Base-by-base conservation (phyloP, 2,113 vertebrate genomes). In the Puma concolor region DNA sequence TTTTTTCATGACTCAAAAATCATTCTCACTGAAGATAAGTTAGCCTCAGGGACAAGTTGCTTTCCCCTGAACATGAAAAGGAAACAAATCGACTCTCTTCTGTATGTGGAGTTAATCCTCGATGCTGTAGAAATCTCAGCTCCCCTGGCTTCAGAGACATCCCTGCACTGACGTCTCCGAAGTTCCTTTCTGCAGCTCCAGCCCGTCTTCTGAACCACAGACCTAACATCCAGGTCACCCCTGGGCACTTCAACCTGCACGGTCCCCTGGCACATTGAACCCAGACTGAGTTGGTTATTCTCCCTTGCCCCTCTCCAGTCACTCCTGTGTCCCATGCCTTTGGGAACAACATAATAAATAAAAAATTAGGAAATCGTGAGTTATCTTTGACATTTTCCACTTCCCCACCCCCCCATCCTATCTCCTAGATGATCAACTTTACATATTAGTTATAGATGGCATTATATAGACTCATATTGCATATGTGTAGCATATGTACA, bases 1-100 rank as follows among this genome's bases (percentile, higher is more conserved):
- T 17, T 77, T 16, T 44, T 93, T 95, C 95, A 13, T 92, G 23
- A 87, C 57, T 94, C 60, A 27, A 84, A 71, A 94, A 71, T 48
- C 27, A 50, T 9, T 82, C 76, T 48, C 52, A 72, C 5, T 87
- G 54, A 63, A 94, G 63, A 67, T 72, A 69, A 95, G 54, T 48
- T 5, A 96, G 12, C 29, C 19, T 96, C n/a, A 3, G n/a, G 23
- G 31, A 60, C 67, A 72, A 77, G 23, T 27, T 95, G 11, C 33
- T 87, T 96, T 41, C 69, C 33, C 25, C 21, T 36, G 33, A 85
- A 84, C 25, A 16, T 14, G 48, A 66, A 81, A 91, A 84, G 41
- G 19, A 63, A 52, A 77, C 3, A 57, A 89, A 44, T 33, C 66
- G 19, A 16, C 33, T 74, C 48, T 71, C n/a, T 64, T 44, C 16